Evolutionary conservation across 1,140 invertebrate species (phyloP).

Genomic region (Thalassaphorura encarpata): DNA sequence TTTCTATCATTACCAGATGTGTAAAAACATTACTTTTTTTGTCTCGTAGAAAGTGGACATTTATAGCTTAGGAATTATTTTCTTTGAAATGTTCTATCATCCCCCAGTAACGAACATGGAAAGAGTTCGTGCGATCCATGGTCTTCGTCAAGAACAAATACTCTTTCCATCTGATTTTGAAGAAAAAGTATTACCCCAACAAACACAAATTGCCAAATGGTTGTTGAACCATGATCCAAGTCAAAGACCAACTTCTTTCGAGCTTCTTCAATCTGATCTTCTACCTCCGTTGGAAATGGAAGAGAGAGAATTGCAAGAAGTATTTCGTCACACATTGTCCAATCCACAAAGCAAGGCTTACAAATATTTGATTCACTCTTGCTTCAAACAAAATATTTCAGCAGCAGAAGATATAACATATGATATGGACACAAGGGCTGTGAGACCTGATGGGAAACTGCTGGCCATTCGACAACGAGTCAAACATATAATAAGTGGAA

Average conservation of each 20-base stretch:
- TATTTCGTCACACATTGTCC: constrained; percentile 60
- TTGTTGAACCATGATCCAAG: constrained; percentile 74
- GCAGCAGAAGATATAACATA: constrained; percentile 62
- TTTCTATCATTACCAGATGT: neutral
- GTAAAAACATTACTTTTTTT: too few relatives aligned
- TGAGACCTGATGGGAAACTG: constrained; percentile 6
- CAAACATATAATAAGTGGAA: constrained; percentile 47
- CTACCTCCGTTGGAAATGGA: constrained; percentile 67
- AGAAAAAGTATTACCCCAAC: constrained; percentile 39
- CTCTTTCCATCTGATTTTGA: constrained; percentile 54
- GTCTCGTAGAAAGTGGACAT: constrained; percentile 93
- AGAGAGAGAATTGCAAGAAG: constrained; percentile 64
- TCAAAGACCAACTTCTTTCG: constrained; percentile 66
- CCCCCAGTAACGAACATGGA: constrained; percentile 79
- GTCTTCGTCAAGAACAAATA: constrained; percentile 55
- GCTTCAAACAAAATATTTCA: constrained; percentile 54
- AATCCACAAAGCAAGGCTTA: constrained; percentile 73
- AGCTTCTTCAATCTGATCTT: constrained; percentile 67
- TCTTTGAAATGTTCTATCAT: constrained; percentile 89
- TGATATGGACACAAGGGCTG: constrained; percentile 49
- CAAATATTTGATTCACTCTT: constrained; percentile 59
- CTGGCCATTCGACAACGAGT: constrained; percentile 30
- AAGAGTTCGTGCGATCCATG: constrained; percentile 60
- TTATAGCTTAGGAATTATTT: constrained; percentile 79
- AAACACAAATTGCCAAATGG: constrained; percentile 46